Evolutionary conservation across 2,888 invertebrate genomes (phyloP).

Genomic region (Onchidella celtica): DNA sequence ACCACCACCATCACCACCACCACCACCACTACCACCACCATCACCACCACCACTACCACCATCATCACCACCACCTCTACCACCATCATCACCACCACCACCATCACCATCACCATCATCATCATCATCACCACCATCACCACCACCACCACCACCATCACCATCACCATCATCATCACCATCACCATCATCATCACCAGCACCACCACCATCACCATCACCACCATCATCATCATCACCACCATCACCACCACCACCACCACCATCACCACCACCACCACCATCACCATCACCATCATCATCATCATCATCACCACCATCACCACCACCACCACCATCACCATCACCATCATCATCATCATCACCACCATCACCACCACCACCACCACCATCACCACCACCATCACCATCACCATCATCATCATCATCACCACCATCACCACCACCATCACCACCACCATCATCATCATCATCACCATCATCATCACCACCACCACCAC

Average conservation of each 20-base stretch:
- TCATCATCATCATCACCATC: slow-evolving; percentile 10
- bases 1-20: not conserved
- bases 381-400: not conserved
- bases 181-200: no score
- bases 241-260: slow-evolving; percentile 16
- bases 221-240: slow-evolving; percentile 9
- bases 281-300: not conserved
- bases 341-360: not conserved
- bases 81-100: not conserved
- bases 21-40: not conserved
- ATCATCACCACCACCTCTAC: not conserved
- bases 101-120: not conserved
- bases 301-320: no score
- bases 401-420: not conserved
- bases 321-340: no score
- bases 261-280: not conserved
- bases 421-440: slow-evolving; percentile 8
- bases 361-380: not conserved
- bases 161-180: no score
- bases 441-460: slow-evolving; percentile 20
- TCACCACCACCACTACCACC: not conserved
- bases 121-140: not conserved
- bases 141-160: not conserved
- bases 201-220: not conserved
- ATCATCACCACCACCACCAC: not conserved